Evolutionary conservation across 2,888 invertebrate species (phyloP), one percentile per base, ranked within the genome.

Genomic region (Dolichomitus sp.): DNA sequence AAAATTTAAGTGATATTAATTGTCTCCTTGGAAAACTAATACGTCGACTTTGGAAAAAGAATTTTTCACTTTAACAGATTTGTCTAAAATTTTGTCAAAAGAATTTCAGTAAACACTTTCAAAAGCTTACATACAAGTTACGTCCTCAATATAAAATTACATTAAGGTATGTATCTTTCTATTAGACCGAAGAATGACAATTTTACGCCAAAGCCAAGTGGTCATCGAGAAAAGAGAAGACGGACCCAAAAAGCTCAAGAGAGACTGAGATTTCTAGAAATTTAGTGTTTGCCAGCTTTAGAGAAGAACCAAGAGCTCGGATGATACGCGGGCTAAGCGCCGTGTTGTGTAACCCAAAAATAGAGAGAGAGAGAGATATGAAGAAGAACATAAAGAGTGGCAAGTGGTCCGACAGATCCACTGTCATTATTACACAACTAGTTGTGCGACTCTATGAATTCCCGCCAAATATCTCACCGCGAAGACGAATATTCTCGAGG

Each of bases 361-460:
- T 33, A 19, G 42, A 65, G 57, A 17, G 4, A 40, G 65, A 52
- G 50, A 59, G 50, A 37, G 11, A 78, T n/a, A 57, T 61, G 27
- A 4, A 40, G 30, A 65, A 27, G 66, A 37, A 30, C 9, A 40
- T 30, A 42, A 50, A 30, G 27, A n/a, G 50, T 68, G 27, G 40
- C 61, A 54, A 52, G 52, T 59, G 57, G 45, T 48, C 45, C 61
- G 19, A 42, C 69, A 59, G 33, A 30, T 40, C 69, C 57, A 69
- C 73, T 63, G 72, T 66, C 66, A 23, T 63, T 69, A 68, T 77
- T 77, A 73, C 63, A 66, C 72, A 81, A 81, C 19, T 37, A 68
- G 52, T 52, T 57, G 42, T 50, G 65, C 33, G 30, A 52, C 33
- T 33, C 14, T 48, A 14, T 17, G 45, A 57, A 45, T 65, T 37